Evolutionary conservation across 1,140 invertebrate species (phyloP), one percentile per base, ranked within the genome.

Genomic region (Drosophila rhopaloa): DNA sequence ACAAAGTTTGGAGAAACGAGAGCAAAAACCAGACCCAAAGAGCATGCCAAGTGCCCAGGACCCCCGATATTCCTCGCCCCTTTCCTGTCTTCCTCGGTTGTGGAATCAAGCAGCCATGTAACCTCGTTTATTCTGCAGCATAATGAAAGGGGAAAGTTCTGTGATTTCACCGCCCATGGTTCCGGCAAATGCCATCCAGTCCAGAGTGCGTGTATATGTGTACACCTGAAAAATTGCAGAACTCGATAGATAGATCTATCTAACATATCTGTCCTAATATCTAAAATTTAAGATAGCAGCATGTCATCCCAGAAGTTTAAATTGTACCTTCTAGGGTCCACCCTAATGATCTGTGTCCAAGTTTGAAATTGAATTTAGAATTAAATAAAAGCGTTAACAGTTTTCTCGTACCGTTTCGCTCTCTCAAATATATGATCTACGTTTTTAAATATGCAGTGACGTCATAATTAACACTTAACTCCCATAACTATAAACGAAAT

Each of bases 91-190:
- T 73, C 78, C 68, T 72, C 70, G 76, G 81, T 71, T 78, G 56
- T 77, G 57, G 57, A 77, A 63, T 78, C 76, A 78, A 78, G 75
- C 76, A 78, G 76, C 66, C 76, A 78, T 78, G 76, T 78, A 78
- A 78, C 76, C 76, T 78, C 76, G 76, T 88, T 84, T 89, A 88
- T 83, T 83, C 79, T 89, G 65, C 73, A 78, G 65, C 74, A 78
- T 78, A 78, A 78, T 78, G 76, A 78, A 78, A 78, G 76, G 75
- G 75, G 74, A 70, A 78, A 78, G 58, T 76, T 72, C 76, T 82
- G 62, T 58, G 65, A 75, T 80, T 80, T 80, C 66, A 47, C 65
- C 76, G 74, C 76, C 74, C 76, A 60, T 78, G 66, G 76, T 78
- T 78, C 66, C 74, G 75, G 65, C 74, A 70, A 68, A 68, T 77